Conservation (phyloP, 1,140 invertebrate species). For the Aphidius gifuensis region DNA sequence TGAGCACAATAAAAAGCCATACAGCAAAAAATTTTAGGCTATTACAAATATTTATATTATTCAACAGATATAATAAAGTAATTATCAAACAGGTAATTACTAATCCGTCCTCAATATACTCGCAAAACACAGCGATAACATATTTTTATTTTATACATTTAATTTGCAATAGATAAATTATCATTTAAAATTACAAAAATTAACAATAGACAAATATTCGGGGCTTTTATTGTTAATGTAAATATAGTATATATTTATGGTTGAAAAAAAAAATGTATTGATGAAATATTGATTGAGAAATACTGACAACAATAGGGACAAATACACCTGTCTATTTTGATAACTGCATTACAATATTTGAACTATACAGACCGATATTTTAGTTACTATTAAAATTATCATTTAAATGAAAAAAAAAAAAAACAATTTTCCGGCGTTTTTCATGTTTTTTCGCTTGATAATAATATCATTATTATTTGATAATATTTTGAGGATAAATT, state of each 20-base stretch:
- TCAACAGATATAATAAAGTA: no score
- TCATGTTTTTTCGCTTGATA: slow-evolving; percentile 7
- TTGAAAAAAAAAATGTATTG: no score
- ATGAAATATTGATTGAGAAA: no score
- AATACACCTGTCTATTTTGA: neutral
- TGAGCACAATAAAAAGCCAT: no score
- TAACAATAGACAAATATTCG: no score
- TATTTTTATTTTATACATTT: slow-evolving; percentile 20
- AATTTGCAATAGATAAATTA: slow-evolving; percentile 31
- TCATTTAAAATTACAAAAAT: neutral
- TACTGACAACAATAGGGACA: neutral
- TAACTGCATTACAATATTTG: neutral
- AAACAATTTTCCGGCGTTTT: slow-evolving; percentile 40
- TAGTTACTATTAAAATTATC: slow-evolving; percentile 30
- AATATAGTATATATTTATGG: no score
- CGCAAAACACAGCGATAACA: neutral
- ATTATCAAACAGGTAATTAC: no score
- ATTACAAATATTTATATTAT: no score
- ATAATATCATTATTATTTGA: neutral
- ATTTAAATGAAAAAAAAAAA: slow-evolving; percentile 17
- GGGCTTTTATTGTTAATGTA: no score
- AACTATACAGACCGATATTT: slow-evolving; percentile 24
- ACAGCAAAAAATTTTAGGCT: no score
- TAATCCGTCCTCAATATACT: no score
- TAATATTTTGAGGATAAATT: neutral